Conservation (phyloP, 2,113 vertebrate species). For the Alligator mississippiensis region DNA sequence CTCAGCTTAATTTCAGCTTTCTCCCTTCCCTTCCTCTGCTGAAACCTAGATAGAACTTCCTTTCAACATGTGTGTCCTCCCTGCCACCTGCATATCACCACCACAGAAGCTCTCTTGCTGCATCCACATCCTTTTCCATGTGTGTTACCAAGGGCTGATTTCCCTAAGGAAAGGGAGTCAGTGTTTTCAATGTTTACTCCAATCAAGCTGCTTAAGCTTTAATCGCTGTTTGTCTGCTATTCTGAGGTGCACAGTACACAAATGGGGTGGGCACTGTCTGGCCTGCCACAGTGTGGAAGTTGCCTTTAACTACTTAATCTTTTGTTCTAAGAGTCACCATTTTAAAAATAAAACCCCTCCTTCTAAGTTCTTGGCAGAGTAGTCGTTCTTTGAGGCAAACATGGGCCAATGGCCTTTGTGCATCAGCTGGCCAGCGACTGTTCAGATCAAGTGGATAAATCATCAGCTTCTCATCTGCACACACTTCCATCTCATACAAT, state of each 20-base stretch:
- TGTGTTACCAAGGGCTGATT: not conserved
- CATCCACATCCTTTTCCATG: not conserved
- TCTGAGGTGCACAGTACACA: not conserved
- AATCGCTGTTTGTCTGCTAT: not conserved
- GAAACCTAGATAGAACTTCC: not conserved
- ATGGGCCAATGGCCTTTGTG: not conserved
- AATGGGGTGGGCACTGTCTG: not conserved
- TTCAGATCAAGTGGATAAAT: too few relatives aligned
- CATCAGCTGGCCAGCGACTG: not conserved
- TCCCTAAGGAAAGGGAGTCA: not conserved
- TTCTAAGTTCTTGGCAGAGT: not conserved
- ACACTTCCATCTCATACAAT: too few relatives aligned
- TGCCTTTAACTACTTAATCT: not conserved
- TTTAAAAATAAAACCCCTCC: not conserved
- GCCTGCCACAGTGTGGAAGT: not conserved
- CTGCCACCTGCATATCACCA: not conserved
- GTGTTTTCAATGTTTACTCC: not conserved
- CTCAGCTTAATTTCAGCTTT: too few relatives aligned
- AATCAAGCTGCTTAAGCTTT: not conserved
- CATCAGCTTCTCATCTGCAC: not conserved
- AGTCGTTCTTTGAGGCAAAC: not conserved
- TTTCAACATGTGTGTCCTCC: not conserved
- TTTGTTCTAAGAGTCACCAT: not conserved
- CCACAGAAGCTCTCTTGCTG: not conserved
- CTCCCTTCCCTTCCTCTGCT: too few relatives aligned